These are phyloP conservation scores for Epinephelus lanceolatus DNA, from an alignment of 2,113 vertebrate genomes.

Conservation along the genomic window DNA sequence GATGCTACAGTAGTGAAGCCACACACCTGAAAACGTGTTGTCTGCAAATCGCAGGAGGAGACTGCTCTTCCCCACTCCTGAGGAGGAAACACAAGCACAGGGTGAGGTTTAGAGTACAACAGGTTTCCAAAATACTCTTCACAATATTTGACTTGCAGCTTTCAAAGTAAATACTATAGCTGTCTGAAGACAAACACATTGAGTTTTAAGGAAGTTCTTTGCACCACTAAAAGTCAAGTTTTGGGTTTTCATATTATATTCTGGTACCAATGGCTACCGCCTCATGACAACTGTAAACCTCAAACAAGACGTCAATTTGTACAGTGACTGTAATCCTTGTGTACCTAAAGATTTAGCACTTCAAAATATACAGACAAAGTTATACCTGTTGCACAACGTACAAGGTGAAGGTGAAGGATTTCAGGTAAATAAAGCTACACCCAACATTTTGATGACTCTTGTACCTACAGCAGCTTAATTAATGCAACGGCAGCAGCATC, in stretches of 20 bases:
- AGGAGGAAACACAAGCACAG: slow-evolving; percentile 59
- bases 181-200: background rate
- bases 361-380: background rate
- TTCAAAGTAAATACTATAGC: background rate
- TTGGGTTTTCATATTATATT: slow-evolving; percentile 10
- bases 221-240: background rate
- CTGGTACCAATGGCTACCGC: background rate
- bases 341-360: slow-evolving; percentile 9
- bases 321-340: slow-evolving; percentile 2
- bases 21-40: slow-evolving; percentile 98
- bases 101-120: slow-evolving; percentile 38
- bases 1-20: background rate
- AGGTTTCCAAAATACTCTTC: background rate
- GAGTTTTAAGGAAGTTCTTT: background rate
- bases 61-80: slow-evolving; percentile 99
- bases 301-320: background rate
- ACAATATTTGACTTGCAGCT: background rate
- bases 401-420: background rate
- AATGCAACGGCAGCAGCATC: background rate
- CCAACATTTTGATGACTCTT: background rate
- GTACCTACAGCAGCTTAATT: background rate
- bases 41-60: slow-evolving; percentile 97
- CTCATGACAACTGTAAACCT: background rate
- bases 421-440: background rate
- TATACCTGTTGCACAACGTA: background rate